Evolutionary conservation across 2,113 vertebrate genomes (phyloP).

Genomic region (Cynopterus brachyotis): DNA sequence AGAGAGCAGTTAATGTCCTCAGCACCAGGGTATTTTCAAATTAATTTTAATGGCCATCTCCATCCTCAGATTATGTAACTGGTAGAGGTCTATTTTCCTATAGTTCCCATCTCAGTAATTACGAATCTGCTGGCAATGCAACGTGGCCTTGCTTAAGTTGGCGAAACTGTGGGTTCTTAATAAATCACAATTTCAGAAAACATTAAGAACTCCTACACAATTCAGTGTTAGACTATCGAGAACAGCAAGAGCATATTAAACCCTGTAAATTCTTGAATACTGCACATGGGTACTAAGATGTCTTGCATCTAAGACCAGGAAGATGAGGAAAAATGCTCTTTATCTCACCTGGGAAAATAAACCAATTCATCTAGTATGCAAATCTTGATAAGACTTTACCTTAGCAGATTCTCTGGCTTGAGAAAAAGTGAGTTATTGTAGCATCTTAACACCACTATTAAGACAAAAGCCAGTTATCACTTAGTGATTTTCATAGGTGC

Average conservation of each 20-base stretch:
- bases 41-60: slow-evolving; percentile 57
- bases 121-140: slow-evolving; percentile 67
- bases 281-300: background rate
- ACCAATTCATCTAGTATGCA: background rate
- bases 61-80: slow-evolving; percentile 61
- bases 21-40: slow-evolving; percentile 4
- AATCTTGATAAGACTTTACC: background rate
- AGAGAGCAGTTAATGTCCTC: slow-evolving; percentile 17
- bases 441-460: background rate
- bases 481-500: background rate
- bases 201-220: slow-evolving; percentile 72
- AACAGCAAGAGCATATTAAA: slow-evolving; percentile 56
- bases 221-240: background rate
- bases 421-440: background rate
- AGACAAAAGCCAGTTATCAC: background rate
- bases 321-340: background rate
- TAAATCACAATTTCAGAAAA: slow-evolving; percentile 66
- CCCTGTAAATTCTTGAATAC: slow-evolving; percentile 47
- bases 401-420: background rate
- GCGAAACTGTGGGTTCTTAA: slow-evolving; percentile 65
- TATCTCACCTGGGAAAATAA: background rate
- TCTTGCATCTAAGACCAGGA: background rate
- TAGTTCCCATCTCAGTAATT: slow-evolving; percentile 58
- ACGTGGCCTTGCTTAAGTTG: slow-evolving; percentile 68
- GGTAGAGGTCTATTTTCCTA: slow-evolving; percentile 56